These are phyloP conservation scores for Hypotaenidia philippensis DNA, from an alignment of 2,797 vertebrate species.

Conservation along the genomic window DNA sequence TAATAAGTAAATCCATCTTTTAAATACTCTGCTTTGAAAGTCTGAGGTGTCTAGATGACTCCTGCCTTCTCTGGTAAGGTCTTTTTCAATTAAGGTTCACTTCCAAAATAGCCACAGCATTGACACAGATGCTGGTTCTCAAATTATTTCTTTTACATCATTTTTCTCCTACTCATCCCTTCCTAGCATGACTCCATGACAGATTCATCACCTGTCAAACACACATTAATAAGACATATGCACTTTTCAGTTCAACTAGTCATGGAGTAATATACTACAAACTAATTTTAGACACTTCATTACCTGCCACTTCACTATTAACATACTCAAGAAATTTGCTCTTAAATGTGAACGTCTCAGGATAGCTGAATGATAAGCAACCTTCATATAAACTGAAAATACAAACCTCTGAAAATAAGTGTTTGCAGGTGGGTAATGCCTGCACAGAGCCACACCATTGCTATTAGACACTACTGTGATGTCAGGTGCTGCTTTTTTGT, in stretches of 20 bases:
- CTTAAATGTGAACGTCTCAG: neutral
- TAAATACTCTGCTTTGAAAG: neutral
- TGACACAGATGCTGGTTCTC: neutral
- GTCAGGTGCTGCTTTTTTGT: neutral
- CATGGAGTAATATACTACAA: neutral
- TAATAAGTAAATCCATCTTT: neutral
- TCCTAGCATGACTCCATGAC: neutral
- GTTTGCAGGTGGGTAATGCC: neutral
- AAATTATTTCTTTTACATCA: neutral
- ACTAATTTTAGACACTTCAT: neutral
- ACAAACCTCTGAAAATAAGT: neutral
- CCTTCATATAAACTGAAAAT: neutral
- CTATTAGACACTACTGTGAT: neutral
- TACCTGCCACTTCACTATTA: neutral
- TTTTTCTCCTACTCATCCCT: neutral
- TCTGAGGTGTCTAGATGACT: neutral
- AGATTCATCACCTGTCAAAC: conserved; percentile 25
- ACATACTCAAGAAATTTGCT: neutral
- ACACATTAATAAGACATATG: neutral
- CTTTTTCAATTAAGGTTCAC: neutral
- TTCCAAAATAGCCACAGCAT: neutral
- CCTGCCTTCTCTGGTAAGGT: neutral
- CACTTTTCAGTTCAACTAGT: neutral
- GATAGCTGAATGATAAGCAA: neutral
- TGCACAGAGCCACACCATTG: neutral